Percentiles rank a stretch among this genome's conserved stretches.
These are phyloP conservation scores for Notechis scutatus DNA, from an alignment of 2,113 vertebrate genomes.

Conservation along the genomic window DNA sequence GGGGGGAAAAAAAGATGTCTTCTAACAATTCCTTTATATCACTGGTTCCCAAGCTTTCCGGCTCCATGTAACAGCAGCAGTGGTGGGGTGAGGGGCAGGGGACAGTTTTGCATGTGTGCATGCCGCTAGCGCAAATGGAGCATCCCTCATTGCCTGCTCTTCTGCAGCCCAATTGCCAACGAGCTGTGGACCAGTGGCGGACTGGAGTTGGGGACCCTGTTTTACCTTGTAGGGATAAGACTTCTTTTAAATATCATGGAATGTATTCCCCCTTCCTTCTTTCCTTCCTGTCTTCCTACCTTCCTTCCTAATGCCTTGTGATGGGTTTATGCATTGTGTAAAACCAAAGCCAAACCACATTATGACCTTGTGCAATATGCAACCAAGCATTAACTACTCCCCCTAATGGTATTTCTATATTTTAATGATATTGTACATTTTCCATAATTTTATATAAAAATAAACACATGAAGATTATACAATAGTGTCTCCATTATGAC, in stretches of 20 bases:
- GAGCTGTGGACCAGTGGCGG: not conserved
- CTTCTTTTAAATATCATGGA: not conserved
- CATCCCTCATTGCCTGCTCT: not conserved
- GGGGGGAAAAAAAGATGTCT: not conserved
- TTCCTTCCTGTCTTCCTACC: not conserved
- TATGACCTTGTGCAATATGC: not conserved
- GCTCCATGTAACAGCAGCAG: not conserved
- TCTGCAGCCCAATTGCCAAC: not conserved
- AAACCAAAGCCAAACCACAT: not conserved
- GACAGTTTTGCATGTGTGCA: not conserved
- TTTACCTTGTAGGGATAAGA: not conserved
- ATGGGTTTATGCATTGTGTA: not conserved
- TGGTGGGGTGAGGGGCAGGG: not conserved
- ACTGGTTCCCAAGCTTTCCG: not conserved
- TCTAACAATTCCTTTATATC: not conserved
- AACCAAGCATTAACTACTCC: conserved; percentile 50
- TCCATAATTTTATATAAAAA: conserved; percentile 62
- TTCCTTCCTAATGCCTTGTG: not conserved
- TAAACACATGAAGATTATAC: conserved; percentile 60
- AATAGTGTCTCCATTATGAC: conserved; percentile 54
- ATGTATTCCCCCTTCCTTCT: not conserved
- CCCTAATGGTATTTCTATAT: conserved; percentile 67
- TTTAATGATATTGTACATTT: conserved; percentile 66
- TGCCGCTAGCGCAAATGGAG: too few species aligned
- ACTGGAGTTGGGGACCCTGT: not conserved